Evolutionary conservation across 1,140 invertebrate species (phyloP), one percentile per base, ranked within the genome.

Genomic region (Ceratosolen fusciceps): DNA sequence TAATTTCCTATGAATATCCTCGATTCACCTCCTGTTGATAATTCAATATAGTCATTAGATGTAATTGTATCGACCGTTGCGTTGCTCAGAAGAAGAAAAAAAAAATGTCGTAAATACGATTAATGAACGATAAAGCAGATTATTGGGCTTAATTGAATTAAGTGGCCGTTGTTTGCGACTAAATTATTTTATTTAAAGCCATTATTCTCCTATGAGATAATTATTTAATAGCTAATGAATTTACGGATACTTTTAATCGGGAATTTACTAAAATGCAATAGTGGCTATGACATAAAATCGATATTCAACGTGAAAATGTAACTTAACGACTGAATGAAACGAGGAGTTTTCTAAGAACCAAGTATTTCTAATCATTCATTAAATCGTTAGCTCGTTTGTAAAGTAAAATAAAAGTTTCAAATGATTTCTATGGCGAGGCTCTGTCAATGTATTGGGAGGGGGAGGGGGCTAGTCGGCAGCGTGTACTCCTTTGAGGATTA

Each of bases 291-390:
- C 34, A 7, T n/a, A 19, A 21, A 65, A 21, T 7, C n/a, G 16
- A n/a, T n/a, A 65, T 65, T 62, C 1, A 65, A 65, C 7, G 19
- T 14, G 14, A 39, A 37, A 73, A n/a, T 58, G 52, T 73, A 73
- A 37, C 58, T 58, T 34, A 39, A 58, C 31, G 31, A 73, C 71
- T 73, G 52, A 73, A 73, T 56, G 39, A 73, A 54, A 58, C 39
- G 34, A 29, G 58, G n/a, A 56, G 58, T 73, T 58, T 73, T 54
- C 7, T 73, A 65, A 65, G 16, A 26, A 37, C 12, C 34, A 37
- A 37, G 16, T 65, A 37, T 37, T 37, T 34, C 0, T 37, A 65
- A 9, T 65, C 21, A 21, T 65, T 65, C 21, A 21, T 65, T 65
- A 37, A 65, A 37, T 65, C 9, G 19, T 65, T 37, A 21, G 21